Conservation (phyloP, 2,888 invertebrate species). For the Aromia moschata region DNA sequence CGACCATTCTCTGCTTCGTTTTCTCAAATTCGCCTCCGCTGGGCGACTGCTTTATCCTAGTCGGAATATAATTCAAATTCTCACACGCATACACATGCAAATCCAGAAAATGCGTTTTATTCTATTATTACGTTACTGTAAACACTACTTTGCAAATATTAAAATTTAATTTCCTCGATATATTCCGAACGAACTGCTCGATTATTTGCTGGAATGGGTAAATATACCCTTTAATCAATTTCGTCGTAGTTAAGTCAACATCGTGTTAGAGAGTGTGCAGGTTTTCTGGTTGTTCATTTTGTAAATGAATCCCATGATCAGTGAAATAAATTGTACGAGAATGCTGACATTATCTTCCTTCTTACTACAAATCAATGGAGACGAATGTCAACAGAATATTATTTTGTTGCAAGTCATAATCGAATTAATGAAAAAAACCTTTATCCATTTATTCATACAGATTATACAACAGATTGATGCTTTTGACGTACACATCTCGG, state of each 20-base stretch:
- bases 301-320: too few species aligned
- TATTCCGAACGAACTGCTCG: slow-evolving; percentile 30
- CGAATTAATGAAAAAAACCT: too few species aligned
- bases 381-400: too few species aligned
- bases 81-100: slow-evolving; percentile 54
- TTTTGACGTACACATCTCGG: too few species aligned
- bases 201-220: slow-evolving; percentile 39
- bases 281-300: not conserved
- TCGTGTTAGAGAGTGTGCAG: not conserved
- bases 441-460: too few species aligned
- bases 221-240: slow-evolving; percentile 39
- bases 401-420: too few species aligned
- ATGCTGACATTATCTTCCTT: too few species aligned
- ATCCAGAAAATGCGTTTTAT: slow-evolving; percentile 54
- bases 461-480: too few species aligned
- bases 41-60: slow-evolving; percentile 33
- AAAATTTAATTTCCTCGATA: slow-evolving; percentile 46
- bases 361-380: too few species aligned
- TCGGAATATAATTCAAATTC: slow-evolving; percentile 52
- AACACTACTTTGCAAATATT: slow-evolving; percentile 48
- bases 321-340: too few species aligned
- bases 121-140: slow-evolving; percentile 50
- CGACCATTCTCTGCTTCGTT: slow-evolving; percentile 1
- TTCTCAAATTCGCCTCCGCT: slow-evolving; percentile 21
- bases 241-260: slow-evolving; percentile 33